These are phyloP conservation scores for Eolophus roseicapilla DNA, from an alignment of 2,113 vertebrate genomes.

Conservation along the genomic window DNA sequence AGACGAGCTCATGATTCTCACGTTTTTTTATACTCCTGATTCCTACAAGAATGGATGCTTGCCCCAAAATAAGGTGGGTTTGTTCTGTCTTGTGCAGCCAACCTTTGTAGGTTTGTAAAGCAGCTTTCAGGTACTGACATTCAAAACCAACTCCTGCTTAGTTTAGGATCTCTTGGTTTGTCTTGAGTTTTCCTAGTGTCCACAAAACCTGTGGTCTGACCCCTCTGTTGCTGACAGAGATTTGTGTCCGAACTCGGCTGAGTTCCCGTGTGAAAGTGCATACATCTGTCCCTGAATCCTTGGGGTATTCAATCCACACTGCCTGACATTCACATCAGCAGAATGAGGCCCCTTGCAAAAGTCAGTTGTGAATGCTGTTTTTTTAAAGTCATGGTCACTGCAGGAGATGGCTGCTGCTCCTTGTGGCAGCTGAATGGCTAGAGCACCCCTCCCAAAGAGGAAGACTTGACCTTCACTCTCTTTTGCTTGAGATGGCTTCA, in stretches of 20 bases:
- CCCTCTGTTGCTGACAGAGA: not conserved
- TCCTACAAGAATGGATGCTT: not conserved
- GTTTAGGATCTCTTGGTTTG: not conserved
- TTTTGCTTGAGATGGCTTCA: not conserved
- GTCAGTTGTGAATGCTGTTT: not conserved
- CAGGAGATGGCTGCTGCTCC: not conserved
- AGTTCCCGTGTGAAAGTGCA: not conserved
- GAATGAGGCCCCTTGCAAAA: not conserved
- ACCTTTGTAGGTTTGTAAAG: not conserved
- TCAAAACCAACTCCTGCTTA: not conserved
- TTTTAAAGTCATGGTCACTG: not conserved
- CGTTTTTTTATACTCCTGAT: not conserved
- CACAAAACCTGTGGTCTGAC: not conserved
- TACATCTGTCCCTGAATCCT: not conserved
- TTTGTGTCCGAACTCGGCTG: accelerated
- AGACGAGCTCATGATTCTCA: not conserved
- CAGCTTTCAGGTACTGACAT: not conserved
- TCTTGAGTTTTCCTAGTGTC: not conserved
- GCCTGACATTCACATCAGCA: not conserved
- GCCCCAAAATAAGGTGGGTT: not conserved
- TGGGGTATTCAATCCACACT: not conserved
- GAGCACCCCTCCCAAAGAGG: not conserved
- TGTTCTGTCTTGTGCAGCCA: not conserved
- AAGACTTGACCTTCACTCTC: not conserved
- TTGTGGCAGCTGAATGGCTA: not conserved